A percentile compares a stretch with the other conserved stretches of the same genome.
phyloP scores from a whole-genome alignment of 2,113 vertebrate species.

The Machaerirhynchus nigripectus region DNA sequence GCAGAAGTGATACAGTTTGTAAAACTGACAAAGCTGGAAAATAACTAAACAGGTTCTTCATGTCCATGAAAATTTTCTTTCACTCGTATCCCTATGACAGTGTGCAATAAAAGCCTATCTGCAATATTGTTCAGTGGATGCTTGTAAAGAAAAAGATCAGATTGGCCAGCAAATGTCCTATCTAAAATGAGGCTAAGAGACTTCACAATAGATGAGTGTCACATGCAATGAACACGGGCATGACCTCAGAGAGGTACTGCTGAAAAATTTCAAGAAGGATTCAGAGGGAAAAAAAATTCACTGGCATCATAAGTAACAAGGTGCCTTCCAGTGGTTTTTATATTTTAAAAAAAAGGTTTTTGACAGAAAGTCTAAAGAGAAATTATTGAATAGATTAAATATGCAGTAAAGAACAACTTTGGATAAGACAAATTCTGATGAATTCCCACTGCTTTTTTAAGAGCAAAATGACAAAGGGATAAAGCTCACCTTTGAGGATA shows the following conservation, averaged over 20 bases:
- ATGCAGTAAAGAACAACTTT: background rate
- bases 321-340: background rate
- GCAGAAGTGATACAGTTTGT: background rate
- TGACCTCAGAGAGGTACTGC: background rate
- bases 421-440: background rate
- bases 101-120: background rate
- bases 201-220: background rate
- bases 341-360: background rate
- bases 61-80: background rate
- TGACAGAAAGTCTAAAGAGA: background rate
- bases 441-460: background rate
- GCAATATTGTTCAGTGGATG: background rate
- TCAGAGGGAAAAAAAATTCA: background rate
- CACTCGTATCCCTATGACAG: background rate
- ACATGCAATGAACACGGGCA: background rate
- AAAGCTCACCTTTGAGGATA: background rate
- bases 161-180: background rate
- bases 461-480: background rate
- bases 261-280: background rate
- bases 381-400: background rate
- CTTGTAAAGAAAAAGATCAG: background rate
- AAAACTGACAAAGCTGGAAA: background rate
- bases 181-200: background rate
- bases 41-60: background rate
- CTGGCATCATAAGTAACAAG: background rate